phyloP scores from a whole-genome alignment of 1,140 invertebrate species.

The Temnothorax curvispinosus region DNA sequence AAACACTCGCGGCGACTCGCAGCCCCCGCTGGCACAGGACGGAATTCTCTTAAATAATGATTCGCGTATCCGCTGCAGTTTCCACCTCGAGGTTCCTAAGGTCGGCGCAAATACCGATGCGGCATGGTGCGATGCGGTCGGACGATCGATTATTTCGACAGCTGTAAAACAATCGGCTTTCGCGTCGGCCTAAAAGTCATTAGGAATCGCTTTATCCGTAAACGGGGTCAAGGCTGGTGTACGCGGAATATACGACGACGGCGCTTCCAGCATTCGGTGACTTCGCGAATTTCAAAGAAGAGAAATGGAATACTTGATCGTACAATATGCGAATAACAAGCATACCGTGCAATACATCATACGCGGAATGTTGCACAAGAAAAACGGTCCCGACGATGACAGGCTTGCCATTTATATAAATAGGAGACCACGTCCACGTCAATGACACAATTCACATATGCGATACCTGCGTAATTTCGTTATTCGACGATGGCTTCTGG shows the following conservation, averaged over 20 bases:
- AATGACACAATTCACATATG: conserved; percentile 6
- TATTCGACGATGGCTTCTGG: background rate
- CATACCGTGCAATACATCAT: background rate
- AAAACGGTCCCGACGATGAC: background rate
- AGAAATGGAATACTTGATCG: conserved; percentile 7
- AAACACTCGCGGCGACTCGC: conserved; percentile 22
- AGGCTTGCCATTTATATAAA: conserved; percentile 13
- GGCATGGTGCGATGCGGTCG: background rate
- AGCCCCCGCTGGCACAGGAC: conserved; percentile 29
- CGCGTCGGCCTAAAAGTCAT: conserved; percentile 34
- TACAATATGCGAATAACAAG: background rate
- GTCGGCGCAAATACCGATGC: conserved; percentile 2
- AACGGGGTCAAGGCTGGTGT: conserved; percentile 61
- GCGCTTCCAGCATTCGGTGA: conserved; percentile 14
- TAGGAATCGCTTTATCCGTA: conserved; percentile 13
- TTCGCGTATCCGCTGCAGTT: conserved; percentile 36
- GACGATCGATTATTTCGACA: conserved; percentile 34
- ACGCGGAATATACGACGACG: conserved; percentile 32
- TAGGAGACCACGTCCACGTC: background rate
- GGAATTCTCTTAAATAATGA: conserved; percentile 8
- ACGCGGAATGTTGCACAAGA: background rate
- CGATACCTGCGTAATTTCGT: conserved; percentile 10
- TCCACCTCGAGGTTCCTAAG: background rate
- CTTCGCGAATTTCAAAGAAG: background rate
- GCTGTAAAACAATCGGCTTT: conserved; percentile 27